Evolutionary conservation across 2,797 vertebrate species (phyloP), one percentile per base, ranked within the genome.

Genomic region (Poeciliopsis paucimaculata): DNA sequence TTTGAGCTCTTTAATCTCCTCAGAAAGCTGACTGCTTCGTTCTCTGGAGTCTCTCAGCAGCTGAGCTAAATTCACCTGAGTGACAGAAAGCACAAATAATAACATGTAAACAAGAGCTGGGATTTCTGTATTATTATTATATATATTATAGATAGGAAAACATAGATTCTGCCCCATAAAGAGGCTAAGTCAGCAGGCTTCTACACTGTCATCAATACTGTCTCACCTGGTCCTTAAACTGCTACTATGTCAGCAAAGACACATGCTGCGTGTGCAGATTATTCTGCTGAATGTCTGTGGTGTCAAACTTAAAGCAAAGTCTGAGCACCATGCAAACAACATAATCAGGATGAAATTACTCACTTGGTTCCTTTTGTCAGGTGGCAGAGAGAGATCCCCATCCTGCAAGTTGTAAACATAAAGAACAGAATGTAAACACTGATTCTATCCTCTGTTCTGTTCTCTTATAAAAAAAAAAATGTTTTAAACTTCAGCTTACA

Each of bases 321-420:
- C 18, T 43, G 13, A 71, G 51, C 31, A 72, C 23, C 71, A 18
- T 0, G 64, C 20, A 51, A 80, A 76, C 36, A 78, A 47, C 3
- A 68, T 55, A 31, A 76, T 18, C 43, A 43, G 70, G n/a, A 39
- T 49, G 43, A 79, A 77, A 72, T 73, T 1, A 74, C 96, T 93
- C 89, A 99, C 98, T 95, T 99, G 97, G 86, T 97, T 98, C 73
- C 97, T 97, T 91, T 98, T 99, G 87, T 99, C 98, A n/a, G 98
- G 98, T 0, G 98, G 98, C 86, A 99, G 94, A 3, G 97, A 96
- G 0, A 95, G 96, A 88, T 99, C 98, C 23, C 98, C 98, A 88
- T 98, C 98, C 98, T 99, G 84, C 74, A 93, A n/a, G 73, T 55
- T 5, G 57, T 6, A 75, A 77, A 76, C 53, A 36, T 16, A 82